Base-by-base conservation (phyloP, 1,140 invertebrate genomes). In the Globodera rostochiensis region DNA sequence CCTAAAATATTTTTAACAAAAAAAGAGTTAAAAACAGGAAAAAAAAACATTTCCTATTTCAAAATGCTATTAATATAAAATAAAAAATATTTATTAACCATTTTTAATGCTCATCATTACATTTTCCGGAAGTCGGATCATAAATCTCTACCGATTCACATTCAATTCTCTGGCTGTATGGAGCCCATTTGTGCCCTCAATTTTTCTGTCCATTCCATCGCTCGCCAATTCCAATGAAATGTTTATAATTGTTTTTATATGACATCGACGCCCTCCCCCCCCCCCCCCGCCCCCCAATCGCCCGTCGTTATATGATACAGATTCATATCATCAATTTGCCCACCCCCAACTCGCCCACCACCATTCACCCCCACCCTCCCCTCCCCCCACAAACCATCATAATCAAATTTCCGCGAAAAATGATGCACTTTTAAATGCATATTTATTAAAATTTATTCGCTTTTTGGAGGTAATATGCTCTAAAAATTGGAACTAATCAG, bases 361-460 rank as follows among this genome's bases (percentile, higher is more conserved):
- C 53, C 11, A 64, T 64, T 64, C 57, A 64, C 15, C 13, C 2
- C 57, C 57, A 60, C 57, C 6, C 6, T 5, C 57, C 57, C 13
- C 2, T 5, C 11, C 13, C 15, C 57, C 13, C 57, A 6, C 57
- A n/a, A 19, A 19, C 19, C 13, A 19, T 6, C 19, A 19, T 13
- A 64, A 64, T 64, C 57, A 64, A 64, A 64, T 64, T 60, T 64
- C 57, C 57, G 57, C 57, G 57, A 64, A 64, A 64, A 64, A 53
- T 60, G 9, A 19, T 64, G 57, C 57, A 64, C 57, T 64, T 64
- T 64, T 64, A 19, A 19, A 15, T 6, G 11, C 50, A 53, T 13
- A 53, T 53, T 53, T 53, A 9, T 53, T 7, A 13, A 53, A 53
- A 53, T 36, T 36, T 36, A 36, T 36, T 36, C 36, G 36, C 36